These are phyloP conservation scores for Calyptomena viridis DNA, from an alignment of 2,113 vertebrate species.

Conservation along the genomic window DNA sequence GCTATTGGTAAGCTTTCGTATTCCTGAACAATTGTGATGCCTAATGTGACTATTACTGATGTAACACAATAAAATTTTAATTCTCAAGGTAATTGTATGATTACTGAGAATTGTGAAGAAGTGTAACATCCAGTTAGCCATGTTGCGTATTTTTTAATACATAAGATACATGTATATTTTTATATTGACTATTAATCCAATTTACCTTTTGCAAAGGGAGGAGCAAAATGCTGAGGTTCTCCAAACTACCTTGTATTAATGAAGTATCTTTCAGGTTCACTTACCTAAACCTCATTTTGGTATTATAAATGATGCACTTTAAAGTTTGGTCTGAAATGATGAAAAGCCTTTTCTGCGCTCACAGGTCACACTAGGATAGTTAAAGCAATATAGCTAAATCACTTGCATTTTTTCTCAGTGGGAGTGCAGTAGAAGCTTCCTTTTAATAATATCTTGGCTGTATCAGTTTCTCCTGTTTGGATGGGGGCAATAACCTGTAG, in stretches of 20 bases:
- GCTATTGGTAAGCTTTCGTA: not conserved
- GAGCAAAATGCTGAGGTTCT: not conserved
- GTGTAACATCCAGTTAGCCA: not conserved
- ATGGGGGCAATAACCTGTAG: not conserved
- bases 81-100: not conserved
- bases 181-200: not conserved
- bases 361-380: not conserved
- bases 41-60: not conserved
- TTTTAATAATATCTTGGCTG: not conserved
- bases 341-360: not conserved
- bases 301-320: not conserved
- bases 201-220: constrained; percentile 15
- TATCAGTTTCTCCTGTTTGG: not conserved
- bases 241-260: not conserved
- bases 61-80: not conserved
- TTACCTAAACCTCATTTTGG: not conserved
- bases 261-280: not conserved
- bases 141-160: not conserved
- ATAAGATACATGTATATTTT: not conserved
- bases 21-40: not conserved
- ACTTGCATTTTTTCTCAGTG: not conserved
- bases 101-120: not conserved
- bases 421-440: not conserved
- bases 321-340: not conserved
- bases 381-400: not conserved